A percentile compares a stretch with the other conserved stretches of the same genome.
Evolutionary conservation across 2,888 invertebrate genomes (phyloP).

Genomic region (Amphiduros pacificus): DNA sequence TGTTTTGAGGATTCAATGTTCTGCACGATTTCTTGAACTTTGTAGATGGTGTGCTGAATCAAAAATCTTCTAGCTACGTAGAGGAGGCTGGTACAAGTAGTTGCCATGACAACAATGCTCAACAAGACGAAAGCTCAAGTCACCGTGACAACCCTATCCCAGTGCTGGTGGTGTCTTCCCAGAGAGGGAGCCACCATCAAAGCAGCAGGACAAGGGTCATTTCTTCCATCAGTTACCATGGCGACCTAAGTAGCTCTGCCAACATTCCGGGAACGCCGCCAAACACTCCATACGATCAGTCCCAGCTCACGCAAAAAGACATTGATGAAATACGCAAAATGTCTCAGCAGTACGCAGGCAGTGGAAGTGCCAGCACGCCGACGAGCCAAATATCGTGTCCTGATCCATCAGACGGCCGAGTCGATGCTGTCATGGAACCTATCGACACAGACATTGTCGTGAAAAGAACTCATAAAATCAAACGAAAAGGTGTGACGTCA

Average conservation of each 20-base stretch:
- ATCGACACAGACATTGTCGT: too few relatives aligned
- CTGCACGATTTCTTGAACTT: too few relatives aligned
- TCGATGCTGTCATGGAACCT: too few relatives aligned
- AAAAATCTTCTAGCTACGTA: too few relatives aligned
- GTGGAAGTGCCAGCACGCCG: constrained; percentile 16
- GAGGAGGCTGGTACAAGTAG: too few relatives aligned
- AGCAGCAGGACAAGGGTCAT: neutral
- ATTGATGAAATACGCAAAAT: constrained; percentile 36
- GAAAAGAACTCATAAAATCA: neutral
- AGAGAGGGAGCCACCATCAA: neutral
- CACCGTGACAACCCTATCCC: too few relatives aligned
- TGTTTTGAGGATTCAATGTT: too few relatives aligned
- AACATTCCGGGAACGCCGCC: constrained; percentile 22
- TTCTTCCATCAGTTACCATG: neutral
- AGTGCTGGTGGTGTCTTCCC: too few relatives aligned
- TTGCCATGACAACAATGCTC: too few relatives aligned
- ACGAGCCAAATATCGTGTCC: constrained; percentile 20
- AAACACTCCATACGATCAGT: constrained; percentile 22
- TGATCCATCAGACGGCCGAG: constrained; percentile 3
- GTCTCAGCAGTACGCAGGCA: neutral
- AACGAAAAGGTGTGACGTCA: too few relatives aligned
- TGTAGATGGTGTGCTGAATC: too few relatives aligned
- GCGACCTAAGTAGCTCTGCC: neutral
- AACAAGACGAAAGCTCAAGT: too few relatives aligned
- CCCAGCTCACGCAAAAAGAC: constrained; percentile 38